A percentile compares a stretch with the other conserved stretches of the same genome.
phyloP scores from a whole-genome alignment of 2,797 vertebrate species.

The Babyrousa celebensis region DNA sequence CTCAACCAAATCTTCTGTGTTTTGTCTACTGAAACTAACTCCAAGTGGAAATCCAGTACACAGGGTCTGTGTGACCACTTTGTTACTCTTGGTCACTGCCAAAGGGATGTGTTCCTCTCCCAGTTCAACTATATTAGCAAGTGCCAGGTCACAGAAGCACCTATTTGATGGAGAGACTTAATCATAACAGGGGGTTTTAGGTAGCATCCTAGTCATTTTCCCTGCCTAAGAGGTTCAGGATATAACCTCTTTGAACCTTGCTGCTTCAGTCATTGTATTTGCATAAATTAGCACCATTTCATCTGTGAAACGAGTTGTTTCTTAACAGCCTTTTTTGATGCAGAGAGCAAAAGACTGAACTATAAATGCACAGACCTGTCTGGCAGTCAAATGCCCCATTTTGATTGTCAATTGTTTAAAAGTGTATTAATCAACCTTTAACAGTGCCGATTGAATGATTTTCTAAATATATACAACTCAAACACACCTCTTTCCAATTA shows the following conservation, averaged over 20 bases:
- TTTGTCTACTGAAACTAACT: background rate
- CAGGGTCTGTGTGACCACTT: background rate
- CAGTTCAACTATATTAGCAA: background rate
- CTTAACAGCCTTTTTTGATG: slow-evolving; percentile 23
- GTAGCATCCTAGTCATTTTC: background rate
- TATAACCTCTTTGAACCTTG: slow-evolving; percentile 15
- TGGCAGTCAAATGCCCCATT: slow-evolving; percentile 41
- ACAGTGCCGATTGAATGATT: background rate
- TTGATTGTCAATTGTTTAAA: slow-evolving; percentile 57
- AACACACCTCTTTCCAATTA: slow-evolving; percentile 18
- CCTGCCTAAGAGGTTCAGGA: background rate
- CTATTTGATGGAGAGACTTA: background rate
- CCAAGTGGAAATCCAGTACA: background rate
- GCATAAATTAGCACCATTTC: slow-evolving; percentile 57
- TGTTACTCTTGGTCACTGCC: background rate
- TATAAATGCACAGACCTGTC: slow-evolving; percentile 39
- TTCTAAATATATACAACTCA: slow-evolving; percentile 45
- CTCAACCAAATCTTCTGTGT: background rate
- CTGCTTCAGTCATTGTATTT: slow-evolving; percentile 26
- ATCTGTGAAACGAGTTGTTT: slow-evolving; percentile 31
- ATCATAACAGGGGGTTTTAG: background rate
- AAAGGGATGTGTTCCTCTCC: background rate
- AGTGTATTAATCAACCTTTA: background rate
- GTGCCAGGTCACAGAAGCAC: background rate
- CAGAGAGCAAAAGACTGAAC: slow-evolving; percentile 51